phyloP scores from a whole-genome alignment of 2,888 invertebrate species.

The Tipula helvola region DNA sequence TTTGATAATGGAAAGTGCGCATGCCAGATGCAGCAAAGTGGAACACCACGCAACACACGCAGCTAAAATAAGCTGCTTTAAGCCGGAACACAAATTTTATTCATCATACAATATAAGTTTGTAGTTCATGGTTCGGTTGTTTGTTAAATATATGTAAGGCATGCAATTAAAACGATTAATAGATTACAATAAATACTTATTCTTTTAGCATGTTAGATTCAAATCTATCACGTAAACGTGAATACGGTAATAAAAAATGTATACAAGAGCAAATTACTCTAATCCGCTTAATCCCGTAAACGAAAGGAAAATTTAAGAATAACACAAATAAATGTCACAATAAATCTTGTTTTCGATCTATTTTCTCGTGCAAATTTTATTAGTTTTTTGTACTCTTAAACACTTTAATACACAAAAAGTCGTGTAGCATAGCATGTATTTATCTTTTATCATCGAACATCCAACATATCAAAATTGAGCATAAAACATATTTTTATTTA shows the following conservation, averaged over 20 bases:
- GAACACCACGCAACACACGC: too few species aligned
- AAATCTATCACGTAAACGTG: not conserved
- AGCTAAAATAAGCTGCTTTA: too few species aligned
- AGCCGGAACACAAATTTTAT: too few species aligned
- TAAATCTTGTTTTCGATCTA: not conserved
- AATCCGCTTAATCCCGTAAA: not conserved
- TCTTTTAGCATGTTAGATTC: not conserved
- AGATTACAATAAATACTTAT: not conserved
- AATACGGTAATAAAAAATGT: not conserved
- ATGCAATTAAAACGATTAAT: not conserved
- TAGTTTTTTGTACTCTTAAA: not conserved
- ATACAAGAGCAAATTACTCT: not conserved
- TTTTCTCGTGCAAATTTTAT: not conserved
- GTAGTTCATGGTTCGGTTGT: too few species aligned
- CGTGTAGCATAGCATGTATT: not conserved
- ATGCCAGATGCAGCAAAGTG: too few species aligned
- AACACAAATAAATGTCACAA: not conserved
- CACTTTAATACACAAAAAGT: not conserved
- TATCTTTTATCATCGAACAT: not conserved
- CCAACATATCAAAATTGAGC: not conserved
- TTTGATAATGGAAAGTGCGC: too few species aligned
- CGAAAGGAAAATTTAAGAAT: not conserved
- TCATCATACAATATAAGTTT: too few species aligned
- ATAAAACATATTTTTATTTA: not conserved
- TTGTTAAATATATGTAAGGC: too few species aligned